Evolutionary conservation across 2,797 vertebrate genomes (phyloP).

Genomic region (Molossus molossus): DNA sequence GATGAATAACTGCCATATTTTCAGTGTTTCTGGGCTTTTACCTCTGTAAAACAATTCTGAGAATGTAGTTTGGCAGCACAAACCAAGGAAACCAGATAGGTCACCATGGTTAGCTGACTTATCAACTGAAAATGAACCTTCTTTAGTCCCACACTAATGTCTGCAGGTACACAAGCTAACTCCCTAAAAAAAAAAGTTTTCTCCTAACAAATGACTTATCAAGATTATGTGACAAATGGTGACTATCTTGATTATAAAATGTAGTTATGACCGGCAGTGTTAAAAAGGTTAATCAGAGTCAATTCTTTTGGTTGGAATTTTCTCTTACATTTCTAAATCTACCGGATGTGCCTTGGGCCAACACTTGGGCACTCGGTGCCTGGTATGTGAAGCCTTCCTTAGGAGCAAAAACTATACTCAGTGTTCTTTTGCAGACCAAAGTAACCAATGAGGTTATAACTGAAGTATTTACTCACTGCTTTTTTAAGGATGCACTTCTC

Average conservation of each 20-base stretch:
- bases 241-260: conserved; percentile 4
- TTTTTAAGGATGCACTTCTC: conserved; percentile 27
- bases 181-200: background rate
- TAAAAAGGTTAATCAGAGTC: background rate
- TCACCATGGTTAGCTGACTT: background rate
- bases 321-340: background rate
- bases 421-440: background rate
- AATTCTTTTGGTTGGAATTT: conserved; percentile 29
- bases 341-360: background rate
- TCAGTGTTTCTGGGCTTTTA: background rate
- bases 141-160: background rate
- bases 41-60: conserved; percentile 58
- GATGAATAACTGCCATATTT: conserved; percentile 55
- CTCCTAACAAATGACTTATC: conserved; percentile 11
- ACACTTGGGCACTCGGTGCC: background rate
- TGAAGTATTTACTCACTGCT: background rate
- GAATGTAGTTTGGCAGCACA: conserved; percentile 58
- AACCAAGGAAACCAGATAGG: conserved; percentile 42
- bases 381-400: background rate
- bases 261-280: background rate
- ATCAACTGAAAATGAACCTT: conserved; percentile 59
- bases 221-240: background rate
- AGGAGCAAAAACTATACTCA: background rate
- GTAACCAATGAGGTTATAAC: background rate
- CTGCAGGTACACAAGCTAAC: background rate